A percentile compares a stretch with the other conserved stretches of the same genome.
Evolutionary conservation across 1,140 invertebrate genomes (phyloP).

Genomic region (Drosophila prosaltans): DNA sequence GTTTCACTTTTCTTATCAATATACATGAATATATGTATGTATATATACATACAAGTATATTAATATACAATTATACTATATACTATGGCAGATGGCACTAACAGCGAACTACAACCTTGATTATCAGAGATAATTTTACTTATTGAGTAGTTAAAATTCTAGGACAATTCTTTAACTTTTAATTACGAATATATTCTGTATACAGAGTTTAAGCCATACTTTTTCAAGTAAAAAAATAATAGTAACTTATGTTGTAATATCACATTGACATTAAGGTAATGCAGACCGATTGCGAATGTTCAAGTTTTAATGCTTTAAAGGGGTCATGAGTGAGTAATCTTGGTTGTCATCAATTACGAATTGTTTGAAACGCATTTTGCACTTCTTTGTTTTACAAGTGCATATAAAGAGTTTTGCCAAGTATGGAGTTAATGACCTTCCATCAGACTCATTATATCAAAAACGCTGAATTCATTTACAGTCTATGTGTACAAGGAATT

Average conservation of each 20-base stretch:
- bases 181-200: too few relatives aligned
- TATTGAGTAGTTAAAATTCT: too few relatives aligned
- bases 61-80: too few relatives aligned
- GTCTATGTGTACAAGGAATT: not conserved
- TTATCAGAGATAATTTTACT: too few relatives aligned
- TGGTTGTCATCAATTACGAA: not conserved
- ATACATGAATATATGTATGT: too few relatives aligned
- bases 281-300: not conserved
- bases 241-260: not conserved
- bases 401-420: constrained; percentile 13
- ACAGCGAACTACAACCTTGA: too few relatives aligned
- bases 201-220: too few relatives aligned
- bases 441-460: constrained; percentile 18
- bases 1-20: too few relatives aligned
- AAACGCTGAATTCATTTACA: constrained; percentile 3
- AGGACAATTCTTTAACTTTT: too few relatives aligned
- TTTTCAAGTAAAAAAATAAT: too few relatives aligned
- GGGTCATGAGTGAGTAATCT: constrained; percentile 31
- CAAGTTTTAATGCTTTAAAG: constrained; percentile 24
- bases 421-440: constrained; percentile 38
- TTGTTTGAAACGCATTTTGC: constrained; percentile 36
- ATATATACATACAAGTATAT: too few relatives aligned
- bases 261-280: constrained; percentile 3
- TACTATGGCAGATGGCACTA: too few relatives aligned
- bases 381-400: constrained; percentile 30